A percentile compares a stretch with the other conserved stretches of the same genome.
phyloP scores from a whole-genome alignment of 2,888 invertebrate species.

The Cephus sareptanus region DNA sequence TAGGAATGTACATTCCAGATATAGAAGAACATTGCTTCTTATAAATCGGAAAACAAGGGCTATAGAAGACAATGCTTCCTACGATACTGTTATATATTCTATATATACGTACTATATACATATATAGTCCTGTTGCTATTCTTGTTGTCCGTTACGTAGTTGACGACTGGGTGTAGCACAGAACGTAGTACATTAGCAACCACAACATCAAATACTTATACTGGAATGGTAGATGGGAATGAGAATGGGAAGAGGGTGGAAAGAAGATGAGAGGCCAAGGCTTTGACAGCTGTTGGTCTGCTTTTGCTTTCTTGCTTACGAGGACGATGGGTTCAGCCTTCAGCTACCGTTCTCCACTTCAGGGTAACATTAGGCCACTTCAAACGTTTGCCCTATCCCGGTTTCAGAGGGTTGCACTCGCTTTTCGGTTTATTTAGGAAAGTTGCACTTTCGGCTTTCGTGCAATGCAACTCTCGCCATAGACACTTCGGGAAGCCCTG shows the following conservation, averaged over 20 bases:
- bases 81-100: background rate
- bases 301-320: conserved; percentile 28
- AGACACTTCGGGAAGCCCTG: background rate
- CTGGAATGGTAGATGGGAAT: conserved; percentile 10
- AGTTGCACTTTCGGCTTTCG: conserved; percentile 6
- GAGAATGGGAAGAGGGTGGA: conserved; percentile 30
- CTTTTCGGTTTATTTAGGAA: conserved; percentile 3
- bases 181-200: conserved; percentile 49
- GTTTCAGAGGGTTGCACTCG: background rate
- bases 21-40: conserved; percentile 7
- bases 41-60: conserved; percentile 45
- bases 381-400: conserved; percentile 30
- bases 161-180: background rate
- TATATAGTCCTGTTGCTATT: background rate
- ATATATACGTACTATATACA: background rate
- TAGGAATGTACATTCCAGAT: background rate
- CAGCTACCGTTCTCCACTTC: conserved; percentile 19
- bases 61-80: background rate
- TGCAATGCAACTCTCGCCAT: background rate
- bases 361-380: conserved; percentile 34
- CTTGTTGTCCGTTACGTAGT: background rate
- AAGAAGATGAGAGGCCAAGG: conserved; percentile 28
- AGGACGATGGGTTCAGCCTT: background rate
- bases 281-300: conserved; percentile 53
- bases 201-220: conserved; percentile 43